These are phyloP conservation scores for Rhinichthys klamathensis DNA, from an alignment of 2,113 vertebrate species.

Conservation along the genomic window DNA sequence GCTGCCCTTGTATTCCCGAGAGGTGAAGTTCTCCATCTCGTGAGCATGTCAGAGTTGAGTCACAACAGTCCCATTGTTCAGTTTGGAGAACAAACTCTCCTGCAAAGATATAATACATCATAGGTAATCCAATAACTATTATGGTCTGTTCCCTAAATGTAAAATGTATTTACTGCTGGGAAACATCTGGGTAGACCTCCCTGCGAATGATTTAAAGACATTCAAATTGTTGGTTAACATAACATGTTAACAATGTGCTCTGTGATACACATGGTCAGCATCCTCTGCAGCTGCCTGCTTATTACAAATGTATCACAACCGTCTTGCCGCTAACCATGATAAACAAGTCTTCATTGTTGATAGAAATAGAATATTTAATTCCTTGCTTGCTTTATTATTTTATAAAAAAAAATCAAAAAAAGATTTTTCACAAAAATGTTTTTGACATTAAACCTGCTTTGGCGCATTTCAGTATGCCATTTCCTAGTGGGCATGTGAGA, in stretches of 20 bases:
- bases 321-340: background rate
- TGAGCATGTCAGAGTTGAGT: background rate
- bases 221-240: conserved; percentile 6
- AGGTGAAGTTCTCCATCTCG: conserved; percentile 13
- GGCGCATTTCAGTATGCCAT: too few relatives aligned
- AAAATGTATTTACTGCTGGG: conserved; percentile 7
- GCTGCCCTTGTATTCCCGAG: conserved; percentile 42
- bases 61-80: conserved; percentile 48
- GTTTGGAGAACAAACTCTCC: conserved; percentile 15
- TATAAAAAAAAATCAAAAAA: too few relatives aligned
- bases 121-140: conserved; percentile 2
- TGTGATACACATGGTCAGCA: conserved; percentile 6
- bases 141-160: background rate
- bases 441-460: too few relatives aligned
- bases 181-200: conserved; percentile 5
- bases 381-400: too few relatives aligned
- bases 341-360: background rate
- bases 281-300: conserved; percentile 10
- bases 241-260: background rate
- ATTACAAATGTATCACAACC: background rate
- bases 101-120: conserved; percentile 7
- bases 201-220: background rate
- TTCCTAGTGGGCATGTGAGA: too few relatives aligned
- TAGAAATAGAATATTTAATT: too few relatives aligned
- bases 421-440: too few relatives aligned